Conservation (phyloP, 2,797 vertebrate species). For the Gymnothorax reevesii region DNA sequence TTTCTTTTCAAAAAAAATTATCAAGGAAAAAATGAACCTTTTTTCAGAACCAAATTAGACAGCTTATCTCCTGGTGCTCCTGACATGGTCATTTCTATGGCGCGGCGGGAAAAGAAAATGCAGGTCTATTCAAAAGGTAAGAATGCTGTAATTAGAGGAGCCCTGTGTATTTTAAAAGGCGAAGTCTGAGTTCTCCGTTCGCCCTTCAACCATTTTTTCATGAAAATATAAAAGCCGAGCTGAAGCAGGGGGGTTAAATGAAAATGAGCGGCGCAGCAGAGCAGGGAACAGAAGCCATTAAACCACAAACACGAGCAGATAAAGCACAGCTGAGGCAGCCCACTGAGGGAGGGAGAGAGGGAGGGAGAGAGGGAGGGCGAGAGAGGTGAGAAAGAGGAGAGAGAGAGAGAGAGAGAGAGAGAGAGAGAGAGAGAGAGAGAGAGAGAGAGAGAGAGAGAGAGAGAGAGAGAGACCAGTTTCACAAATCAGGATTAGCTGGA, state of each 20-base stretch:
- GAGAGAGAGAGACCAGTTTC: background rate
- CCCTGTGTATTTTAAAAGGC: background rate
- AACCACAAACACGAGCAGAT: background rate
- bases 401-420: background rate
- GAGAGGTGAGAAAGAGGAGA: background rate
- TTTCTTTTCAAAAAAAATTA: background rate
- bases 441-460: background rate
- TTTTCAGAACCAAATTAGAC: background rate
- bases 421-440: background rate
- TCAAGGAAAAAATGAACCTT: background rate
- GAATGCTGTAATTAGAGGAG: background rate
- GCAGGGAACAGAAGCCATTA: background rate
- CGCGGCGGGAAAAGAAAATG: background rate
- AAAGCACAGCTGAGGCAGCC: background rate
- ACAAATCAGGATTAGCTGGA: no score
- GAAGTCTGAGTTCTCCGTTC: background rate
- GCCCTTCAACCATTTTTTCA: background rate
- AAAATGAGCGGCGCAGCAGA: slow-evolving; percentile 2
- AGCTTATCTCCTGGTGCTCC: background rate
- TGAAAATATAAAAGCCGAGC: background rate
- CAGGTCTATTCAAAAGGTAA: background rate
- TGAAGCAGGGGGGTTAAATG: background rate
- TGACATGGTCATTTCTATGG: background rate
- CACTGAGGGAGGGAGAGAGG: background rate
- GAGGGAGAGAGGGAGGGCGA: background rate